Percentiles rank a stretch among this genome's conserved stretches.
Conservation (phyloP, 1,140 invertebrate genomes). For the Chironomus striatipennis region DNA sequence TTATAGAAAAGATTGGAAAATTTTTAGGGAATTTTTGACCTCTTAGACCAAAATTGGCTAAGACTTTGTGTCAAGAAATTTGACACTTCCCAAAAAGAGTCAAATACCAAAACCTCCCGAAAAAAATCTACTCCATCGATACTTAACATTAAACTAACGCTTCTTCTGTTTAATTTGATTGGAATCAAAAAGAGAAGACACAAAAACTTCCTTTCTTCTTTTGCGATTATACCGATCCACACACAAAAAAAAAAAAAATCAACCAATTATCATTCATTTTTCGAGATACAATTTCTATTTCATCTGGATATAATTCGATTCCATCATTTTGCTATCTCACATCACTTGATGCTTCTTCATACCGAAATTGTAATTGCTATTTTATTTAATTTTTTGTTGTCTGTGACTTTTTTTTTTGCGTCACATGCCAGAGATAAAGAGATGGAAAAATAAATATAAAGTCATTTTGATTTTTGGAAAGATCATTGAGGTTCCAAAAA, state of each 20-base stretch:
- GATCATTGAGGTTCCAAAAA: background rate
- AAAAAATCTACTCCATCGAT: no score
- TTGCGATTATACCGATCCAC: background rate
- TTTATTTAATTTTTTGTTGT: no score
- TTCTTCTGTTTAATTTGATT: no score
- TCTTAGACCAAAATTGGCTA: no score
- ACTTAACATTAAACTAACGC: no score
- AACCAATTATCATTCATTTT: constrained; percentile 21
- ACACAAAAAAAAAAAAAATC: constrained; percentile 21
- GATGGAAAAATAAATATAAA: background rate
- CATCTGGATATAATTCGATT: background rate
- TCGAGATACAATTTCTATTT: constrained; percentile 13
- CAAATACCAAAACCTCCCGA: no score
- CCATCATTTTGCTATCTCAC: background rate
- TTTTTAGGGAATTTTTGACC: no score
- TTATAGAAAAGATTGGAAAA: no score
- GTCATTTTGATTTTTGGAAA: background rate
- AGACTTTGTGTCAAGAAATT: no score
- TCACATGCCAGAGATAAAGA: background rate
- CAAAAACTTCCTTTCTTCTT: background rate
- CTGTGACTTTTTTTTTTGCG: background rate
- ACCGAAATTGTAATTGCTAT: no score
- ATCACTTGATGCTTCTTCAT: no score
- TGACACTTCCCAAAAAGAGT: no score
- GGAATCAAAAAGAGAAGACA: background rate